Percentiles rank a stretch among this genome's conserved stretches.
phyloP scores from a whole-genome alignment of 1,140 invertebrate genomes.

The Stenopsyche tienmushanensis region DNA sequence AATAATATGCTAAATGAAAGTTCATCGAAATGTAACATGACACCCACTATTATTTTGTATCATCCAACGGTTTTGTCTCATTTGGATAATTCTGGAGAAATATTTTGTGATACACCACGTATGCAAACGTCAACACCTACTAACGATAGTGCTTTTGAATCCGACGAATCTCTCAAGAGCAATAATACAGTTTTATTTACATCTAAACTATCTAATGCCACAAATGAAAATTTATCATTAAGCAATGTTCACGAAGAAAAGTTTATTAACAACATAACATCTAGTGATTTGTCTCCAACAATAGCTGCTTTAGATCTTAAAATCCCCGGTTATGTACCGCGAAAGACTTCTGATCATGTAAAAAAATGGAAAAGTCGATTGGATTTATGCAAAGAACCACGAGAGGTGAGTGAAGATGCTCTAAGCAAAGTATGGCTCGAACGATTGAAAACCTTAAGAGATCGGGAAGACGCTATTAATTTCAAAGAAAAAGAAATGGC shows the following conservation, averaged over 20 bases:
- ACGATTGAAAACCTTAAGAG: slow-evolving; percentile 48
- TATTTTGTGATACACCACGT: slow-evolving; percentile 14
- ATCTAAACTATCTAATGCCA: slow-evolving; percentile 46
- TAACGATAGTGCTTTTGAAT: slow-evolving; percentile 40
- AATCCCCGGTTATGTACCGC: slow-evolving; percentile 53
- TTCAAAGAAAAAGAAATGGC: slow-evolving; percentile 52
- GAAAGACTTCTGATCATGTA: slow-evolving; percentile 45
- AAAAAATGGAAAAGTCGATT: slow-evolving; percentile 44
- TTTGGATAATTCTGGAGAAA: slow-evolving; percentile 34
- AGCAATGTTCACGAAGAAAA: slow-evolving; percentile 43
- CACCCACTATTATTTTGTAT: slow-evolving; percentile 50
- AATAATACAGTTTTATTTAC: slow-evolving; percentile 41
- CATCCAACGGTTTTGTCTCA: slow-evolving; percentile 53
- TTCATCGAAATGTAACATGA: slow-evolving; percentile 39
- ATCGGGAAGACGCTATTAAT: slow-evolving; percentile 52
- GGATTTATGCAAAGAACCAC: slow-evolving; percentile 45
- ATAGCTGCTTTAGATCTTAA: slow-evolving; percentile 52
- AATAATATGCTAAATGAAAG: slow-evolving; percentile 46
- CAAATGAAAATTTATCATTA: slow-evolving; percentile 42
- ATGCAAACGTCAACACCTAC: background rate
- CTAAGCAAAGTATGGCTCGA: slow-evolving; percentile 54
- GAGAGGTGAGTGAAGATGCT: slow-evolving; percentile 51
- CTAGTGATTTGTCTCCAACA: slow-evolving; percentile 48
- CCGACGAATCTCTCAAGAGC: slow-evolving; percentile 31
- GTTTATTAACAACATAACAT: background rate